These are phyloP conservation scores for Cyprinodon brontotheroides DNA, from an alignment of 2,113 vertebrate species.

Conservation along the genomic window DNA sequence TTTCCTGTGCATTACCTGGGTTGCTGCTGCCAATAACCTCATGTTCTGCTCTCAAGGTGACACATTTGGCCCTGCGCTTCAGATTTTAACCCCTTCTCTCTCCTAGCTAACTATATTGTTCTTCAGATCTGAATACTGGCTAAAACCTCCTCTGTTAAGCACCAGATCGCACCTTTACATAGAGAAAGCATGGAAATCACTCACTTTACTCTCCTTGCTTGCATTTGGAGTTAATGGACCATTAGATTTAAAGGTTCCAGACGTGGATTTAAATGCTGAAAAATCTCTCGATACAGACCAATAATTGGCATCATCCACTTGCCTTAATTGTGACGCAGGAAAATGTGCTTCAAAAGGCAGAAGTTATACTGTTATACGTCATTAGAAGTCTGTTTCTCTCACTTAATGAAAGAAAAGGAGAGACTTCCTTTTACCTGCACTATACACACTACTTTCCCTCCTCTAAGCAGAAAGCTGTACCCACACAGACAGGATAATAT, in stretches of 20 bases:
- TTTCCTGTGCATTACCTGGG: too few relatives aligned
- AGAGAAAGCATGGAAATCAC: too few relatives aligned
- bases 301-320: background rate
- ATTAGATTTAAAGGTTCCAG: background rate
- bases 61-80: too few relatives aligned
- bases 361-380: background rate
- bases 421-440: background rate
- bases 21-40: too few relatives aligned
- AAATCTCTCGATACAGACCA: background rate
- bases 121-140: too few relatives aligned
- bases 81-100: too few relatives aligned
- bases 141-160: too few relatives aligned
- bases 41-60: too few relatives aligned
- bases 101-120: too few relatives aligned
- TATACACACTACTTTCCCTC: conserved; percentile 4
- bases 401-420: background rate
- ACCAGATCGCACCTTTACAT: too few relatives aligned
- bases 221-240: too few relatives aligned
- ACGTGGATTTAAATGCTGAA: background rate
- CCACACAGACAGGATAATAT: conserved; percentile 13
- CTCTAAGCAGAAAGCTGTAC: conserved; percentile 4
- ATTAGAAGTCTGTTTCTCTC: background rate
- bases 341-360: background rate
- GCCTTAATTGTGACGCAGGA: background rate
- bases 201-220: too few relatives aligned